Evolutionary conservation across 1,140 invertebrate species (phyloP).

Genomic region (Thalassaphorura encarpata): DNA sequence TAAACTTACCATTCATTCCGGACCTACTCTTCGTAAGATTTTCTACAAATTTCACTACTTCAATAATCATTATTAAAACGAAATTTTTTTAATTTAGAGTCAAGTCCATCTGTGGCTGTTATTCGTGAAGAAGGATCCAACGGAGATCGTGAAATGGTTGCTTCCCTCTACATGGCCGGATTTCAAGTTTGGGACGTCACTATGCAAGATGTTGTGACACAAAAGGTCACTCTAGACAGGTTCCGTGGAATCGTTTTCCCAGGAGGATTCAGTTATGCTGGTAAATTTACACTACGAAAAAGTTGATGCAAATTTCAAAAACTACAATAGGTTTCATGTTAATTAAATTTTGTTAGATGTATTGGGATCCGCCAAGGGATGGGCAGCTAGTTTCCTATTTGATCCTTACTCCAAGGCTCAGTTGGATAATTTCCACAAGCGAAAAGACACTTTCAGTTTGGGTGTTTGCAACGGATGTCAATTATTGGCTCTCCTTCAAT

Average conservation of each 20-base stretch:
- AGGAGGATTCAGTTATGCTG: slow-evolving; percentile 95
- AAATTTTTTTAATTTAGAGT: slow-evolving; percentile 2
- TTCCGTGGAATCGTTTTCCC: slow-evolving; percentile 90
- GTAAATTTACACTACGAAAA: slow-evolving; percentile 38
- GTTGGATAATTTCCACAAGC: slow-evolving; percentile 57
- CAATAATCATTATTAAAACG: neutral
- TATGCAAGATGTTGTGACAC: slow-evolving; percentile 72
- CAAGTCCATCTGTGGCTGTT: slow-evolving; percentile 65
- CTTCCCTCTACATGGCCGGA: slow-evolving; percentile 78
- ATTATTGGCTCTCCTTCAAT: slow-evolving; percentile 77
- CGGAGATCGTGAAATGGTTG: slow-evolving; percentile 94
- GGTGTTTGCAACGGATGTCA: slow-evolving; percentile 98
- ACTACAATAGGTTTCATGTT: neutral
- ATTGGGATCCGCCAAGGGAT: slow-evolving; percentile 91
- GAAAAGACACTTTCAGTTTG: slow-evolving; percentile 81
- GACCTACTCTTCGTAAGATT: neutral
- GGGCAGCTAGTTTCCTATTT: slow-evolving; percentile 84
- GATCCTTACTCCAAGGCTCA: slow-evolving; percentile 53
- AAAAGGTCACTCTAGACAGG: slow-evolving; percentile 56
- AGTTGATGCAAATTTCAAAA: neutral
- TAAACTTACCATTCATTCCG: slow-evolving; percentile 26
- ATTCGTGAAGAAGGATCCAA: slow-evolving; percentile 94
- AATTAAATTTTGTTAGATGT: slow-evolving; percentile 55
- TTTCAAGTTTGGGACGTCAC: slow-evolving; percentile 89
- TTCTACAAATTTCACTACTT: neutral